phyloP scores from a whole-genome alignment of 2,797 vertebrate species.

The Sebastiscus tertius region DNA sequence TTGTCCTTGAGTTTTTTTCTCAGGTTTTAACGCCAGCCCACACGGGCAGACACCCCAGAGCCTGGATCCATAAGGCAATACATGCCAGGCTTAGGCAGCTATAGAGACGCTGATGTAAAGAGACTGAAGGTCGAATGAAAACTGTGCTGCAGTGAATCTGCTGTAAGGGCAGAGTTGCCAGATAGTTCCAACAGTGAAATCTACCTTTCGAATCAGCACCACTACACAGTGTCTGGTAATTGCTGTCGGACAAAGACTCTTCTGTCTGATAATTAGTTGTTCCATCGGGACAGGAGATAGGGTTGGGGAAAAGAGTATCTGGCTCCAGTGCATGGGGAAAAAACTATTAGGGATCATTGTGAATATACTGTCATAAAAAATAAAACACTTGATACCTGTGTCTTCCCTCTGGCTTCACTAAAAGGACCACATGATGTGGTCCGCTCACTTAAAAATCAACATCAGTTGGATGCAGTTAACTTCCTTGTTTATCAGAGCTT shows the following conservation, averaged over 20 bases:
- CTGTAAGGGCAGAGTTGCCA: constrained; percentile 31
- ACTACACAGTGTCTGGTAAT: constrained; percentile 30
- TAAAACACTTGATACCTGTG: neutral
- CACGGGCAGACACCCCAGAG: constrained; percentile 40
- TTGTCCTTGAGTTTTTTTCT: constrained; percentile 65
- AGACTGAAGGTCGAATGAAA: constrained; percentile 62
- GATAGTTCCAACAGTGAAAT: constrained; percentile 23
- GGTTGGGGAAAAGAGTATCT: neutral
- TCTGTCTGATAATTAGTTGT: constrained; percentile 41
- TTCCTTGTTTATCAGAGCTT: constrained; percentile 46
- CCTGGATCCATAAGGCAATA: constrained; percentile 63
- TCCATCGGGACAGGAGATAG: constrained; percentile 39
- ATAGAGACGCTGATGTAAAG: constrained; percentile 57
- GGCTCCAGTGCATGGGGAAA: neutral
- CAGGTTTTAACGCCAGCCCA: constrained; percentile 28
- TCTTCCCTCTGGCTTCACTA: neutral
- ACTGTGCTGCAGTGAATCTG: constrained; percentile 41
- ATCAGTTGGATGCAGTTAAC: constrained; percentile 19
- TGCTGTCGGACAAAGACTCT: constrained; percentile 25
- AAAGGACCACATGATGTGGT: neutral
- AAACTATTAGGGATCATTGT: neutral
- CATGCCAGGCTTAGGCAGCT: constrained; percentile 37
- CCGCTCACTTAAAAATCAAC: neutral
- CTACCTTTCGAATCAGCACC: constrained; percentile 14
- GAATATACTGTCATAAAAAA: neutral